Evolutionary conservation across 2,888 invertebrate species (phyloP), one percentile per base, ranked within the genome.

Genomic region (Rutpela maculata): DNA sequence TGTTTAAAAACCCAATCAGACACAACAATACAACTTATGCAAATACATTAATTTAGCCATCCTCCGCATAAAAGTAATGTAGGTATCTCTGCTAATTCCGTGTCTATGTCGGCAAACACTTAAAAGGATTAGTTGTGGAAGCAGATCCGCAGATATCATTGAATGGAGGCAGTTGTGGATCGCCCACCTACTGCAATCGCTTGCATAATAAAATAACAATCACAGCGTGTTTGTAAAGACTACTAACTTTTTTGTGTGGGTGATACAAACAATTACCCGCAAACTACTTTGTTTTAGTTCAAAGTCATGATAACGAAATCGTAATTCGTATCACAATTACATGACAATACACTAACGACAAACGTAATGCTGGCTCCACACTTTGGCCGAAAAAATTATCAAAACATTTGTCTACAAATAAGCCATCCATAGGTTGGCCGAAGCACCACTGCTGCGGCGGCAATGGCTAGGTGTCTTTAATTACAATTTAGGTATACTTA

Each of bases 261-360:
- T 38, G 65, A 10, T 63, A 35, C 31, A 15, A 50, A 65, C 35
- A 65, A 65, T 65, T 35, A 43, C 65, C 18, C 19, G 65, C 12
- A 35, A 38, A 65, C 43, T 17, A 35, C 18, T 65, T 65, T 63
- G 65, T 65, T 38, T 35, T 17, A 43, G 65, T 18, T 65, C 65
- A 43, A 65, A 65, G 65, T 65, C 65, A 65, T 65, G 65, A 65
- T 65, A 65, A 65, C 65, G 65, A 65, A 65, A 43, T 65, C 65
- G 65, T 43, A 17, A 43, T 43, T 65, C 43, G 43, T 65, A 38
- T 65, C 65, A 18, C 19, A 65, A 19, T 65, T 43, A 65, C 65
- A 43, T 38, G 9, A 10, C 38, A 65, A 65, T 43, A 18, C 65
- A 17, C 38, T 17, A n/a, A 43, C 18, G 38, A n/a, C n/a, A n/a